Evolutionary conservation across 2,113 vertebrate genomes (phyloP).

Genomic region (Paratilapia polleni): DNA sequence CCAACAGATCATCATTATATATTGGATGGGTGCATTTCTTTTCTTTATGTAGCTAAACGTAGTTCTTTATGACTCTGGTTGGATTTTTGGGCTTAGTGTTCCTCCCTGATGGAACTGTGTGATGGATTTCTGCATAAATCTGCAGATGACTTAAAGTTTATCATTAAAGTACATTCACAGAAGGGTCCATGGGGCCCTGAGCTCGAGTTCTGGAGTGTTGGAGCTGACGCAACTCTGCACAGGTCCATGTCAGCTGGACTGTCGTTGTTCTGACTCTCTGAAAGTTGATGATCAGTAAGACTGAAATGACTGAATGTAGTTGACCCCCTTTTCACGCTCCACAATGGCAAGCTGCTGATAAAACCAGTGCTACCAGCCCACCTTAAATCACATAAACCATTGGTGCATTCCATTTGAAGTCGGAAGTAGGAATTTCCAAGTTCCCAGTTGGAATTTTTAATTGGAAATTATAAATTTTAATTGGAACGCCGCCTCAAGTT

Average conservation of each 20-base stretch:
- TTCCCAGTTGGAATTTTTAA: no score
- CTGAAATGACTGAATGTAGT: conserved; percentile 47
- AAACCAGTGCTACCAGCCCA: background rate
- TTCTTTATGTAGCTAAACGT: background rate
- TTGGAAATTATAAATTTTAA: no score
- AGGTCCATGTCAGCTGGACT: background rate
- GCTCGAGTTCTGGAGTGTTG: no score
- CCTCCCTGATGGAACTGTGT: no score
- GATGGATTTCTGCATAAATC: background rate
- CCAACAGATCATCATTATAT: background rate
- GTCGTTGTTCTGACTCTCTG: background rate
- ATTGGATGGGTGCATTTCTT: background rate
- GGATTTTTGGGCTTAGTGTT: background rate
- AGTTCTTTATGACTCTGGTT: background rate
- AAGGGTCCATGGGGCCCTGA: no score
- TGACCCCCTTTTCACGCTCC: conserved; percentile 43
- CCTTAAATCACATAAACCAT: background rate
- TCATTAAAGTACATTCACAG: background rate
- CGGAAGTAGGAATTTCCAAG: no score
- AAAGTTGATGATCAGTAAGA: background rate
- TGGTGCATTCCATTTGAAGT: no score
- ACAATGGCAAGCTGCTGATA: conserved; percentile 6
- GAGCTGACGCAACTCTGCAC: no score
- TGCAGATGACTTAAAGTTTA: background rate
- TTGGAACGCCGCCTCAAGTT: no score